These are phyloP conservation scores for Scolopax rusticola DNA, from an alignment of 2,797 vertebrate genomes.

Conservation along the genomic window DNA sequence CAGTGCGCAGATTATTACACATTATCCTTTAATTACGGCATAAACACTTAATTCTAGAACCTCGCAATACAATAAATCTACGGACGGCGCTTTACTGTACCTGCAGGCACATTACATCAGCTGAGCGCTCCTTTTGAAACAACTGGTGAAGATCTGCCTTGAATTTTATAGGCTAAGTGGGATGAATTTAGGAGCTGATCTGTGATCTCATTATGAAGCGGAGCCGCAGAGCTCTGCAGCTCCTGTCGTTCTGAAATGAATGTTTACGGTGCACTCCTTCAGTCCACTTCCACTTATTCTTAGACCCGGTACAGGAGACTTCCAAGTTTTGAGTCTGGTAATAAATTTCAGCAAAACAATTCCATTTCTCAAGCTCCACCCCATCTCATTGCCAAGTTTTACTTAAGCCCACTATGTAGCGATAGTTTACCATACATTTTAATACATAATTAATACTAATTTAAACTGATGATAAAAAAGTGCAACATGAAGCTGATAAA, in stretches of 20 bases:
- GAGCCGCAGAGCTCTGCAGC: background rate
- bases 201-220: background rate
- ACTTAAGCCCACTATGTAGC: background rate
- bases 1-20: background rate
- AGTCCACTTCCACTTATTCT: background rate
- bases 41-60: background rate
- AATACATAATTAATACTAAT: conserved; percentile 66
- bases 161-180: background rate
- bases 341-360: conserved; percentile 29
- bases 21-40: background rate
- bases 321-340: background rate
- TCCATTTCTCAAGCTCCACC: conserved; percentile 42
- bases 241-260: background rate
- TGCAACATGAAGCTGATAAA: conserved; percentile 72
- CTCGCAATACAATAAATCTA: background rate
- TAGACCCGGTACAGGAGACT: background rate
- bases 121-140: background rate
- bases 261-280: background rate
- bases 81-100: background rate
- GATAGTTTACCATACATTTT: conserved; percentile 1
- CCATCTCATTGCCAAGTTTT: background rate
- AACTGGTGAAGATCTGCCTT: background rate
- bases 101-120: background rate
- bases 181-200: background rate
- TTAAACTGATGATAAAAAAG: conserved; percentile 55